phyloP scores from a whole-genome alignment of 92 coral and sea anemone species.

The Zoanthus solanderi region DNA sequence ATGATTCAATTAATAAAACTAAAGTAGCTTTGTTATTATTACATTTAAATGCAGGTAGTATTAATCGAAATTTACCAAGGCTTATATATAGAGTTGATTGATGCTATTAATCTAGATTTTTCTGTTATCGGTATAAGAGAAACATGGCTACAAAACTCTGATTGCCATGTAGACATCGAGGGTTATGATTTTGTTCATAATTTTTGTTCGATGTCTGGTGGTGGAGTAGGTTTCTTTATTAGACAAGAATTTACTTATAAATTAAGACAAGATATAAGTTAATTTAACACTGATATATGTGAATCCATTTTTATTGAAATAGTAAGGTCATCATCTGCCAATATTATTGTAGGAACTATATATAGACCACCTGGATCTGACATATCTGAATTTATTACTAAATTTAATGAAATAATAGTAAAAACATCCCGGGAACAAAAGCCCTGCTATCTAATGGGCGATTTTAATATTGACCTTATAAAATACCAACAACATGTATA shows the following conservation, averaged over 20 bases:
- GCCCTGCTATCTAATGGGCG: constrained; percentile 26
- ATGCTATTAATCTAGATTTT: not conserved
- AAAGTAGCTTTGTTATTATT: not conserved
- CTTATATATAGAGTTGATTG: not conserved
- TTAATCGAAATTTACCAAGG: not conserved
- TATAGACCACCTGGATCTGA: constrained; percentile 27
- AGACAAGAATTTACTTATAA: not conserved
- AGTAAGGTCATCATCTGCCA: not conserved
- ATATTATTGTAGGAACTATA: not conserved
- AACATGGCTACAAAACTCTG: not conserved
- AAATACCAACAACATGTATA: constrained; percentile 28
- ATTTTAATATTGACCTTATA: constrained; percentile 18
- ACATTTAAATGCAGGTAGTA: not conserved
- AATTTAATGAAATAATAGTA: not conserved
- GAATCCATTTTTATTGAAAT: constrained; percentile 1
- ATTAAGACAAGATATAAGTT: not conserved
- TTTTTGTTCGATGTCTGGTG: not conserved
- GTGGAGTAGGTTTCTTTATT: not conserved
- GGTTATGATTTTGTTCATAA: not conserved
- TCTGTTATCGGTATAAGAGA: not conserved
- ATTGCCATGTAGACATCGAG: no score
- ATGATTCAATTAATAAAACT: not conserved
- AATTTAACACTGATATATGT: not conserved
- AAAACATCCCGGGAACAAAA: constrained; percentile 17
- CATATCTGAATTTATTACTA: not conserved